These are phyloP conservation scores for Bettongia penicillata DNA, from an alignment of 2,113 vertebrate genomes.

Conservation along the genomic window DNA sequence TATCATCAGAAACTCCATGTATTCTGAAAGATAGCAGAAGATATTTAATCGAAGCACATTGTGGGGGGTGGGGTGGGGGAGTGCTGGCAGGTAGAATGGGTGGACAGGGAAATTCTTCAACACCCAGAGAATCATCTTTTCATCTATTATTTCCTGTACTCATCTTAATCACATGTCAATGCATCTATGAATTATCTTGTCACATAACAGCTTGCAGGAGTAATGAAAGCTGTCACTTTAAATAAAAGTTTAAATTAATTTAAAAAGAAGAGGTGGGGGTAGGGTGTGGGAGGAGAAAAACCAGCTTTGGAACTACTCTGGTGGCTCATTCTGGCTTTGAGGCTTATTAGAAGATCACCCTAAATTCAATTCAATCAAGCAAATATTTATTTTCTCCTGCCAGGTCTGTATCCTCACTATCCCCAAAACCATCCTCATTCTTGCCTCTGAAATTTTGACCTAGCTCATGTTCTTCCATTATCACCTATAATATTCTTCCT, in stretches of 20 bases:
- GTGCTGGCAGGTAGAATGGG: background rate
- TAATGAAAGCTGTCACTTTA: slow-evolving; percentile 83
- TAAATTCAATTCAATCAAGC: background rate
- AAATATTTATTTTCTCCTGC: background rate
- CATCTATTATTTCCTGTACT: slow-evolving; percentile 78
- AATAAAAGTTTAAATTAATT: slow-evolving; percentile 80
- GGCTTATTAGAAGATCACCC: background rate
- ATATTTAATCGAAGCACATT: background rate
- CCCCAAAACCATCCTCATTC: background rate
- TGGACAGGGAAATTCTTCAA: slow-evolving; percentile 48
- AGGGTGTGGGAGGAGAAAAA: slow-evolving; percentile 40
- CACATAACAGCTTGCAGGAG: slow-evolving; percentile 74
- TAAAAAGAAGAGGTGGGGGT: slow-evolving; percentile 49
- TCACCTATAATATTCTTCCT: background rate
- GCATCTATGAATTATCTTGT: slow-evolving; percentile 82
- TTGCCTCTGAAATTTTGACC: background rate
- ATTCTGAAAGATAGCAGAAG: background rate
- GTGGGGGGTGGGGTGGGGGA: background rate
- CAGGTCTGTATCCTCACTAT: background rate
- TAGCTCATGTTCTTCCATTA: background rate
- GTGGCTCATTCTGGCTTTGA: background rate
- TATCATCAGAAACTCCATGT: no score
- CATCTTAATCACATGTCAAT: slow-evolving; percentile 78
- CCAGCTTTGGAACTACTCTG: slow-evolving; percentile 43
- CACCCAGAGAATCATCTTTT: slow-evolving; percentile 64